Base-by-base conservation (phyloP, 2,888 invertebrate species). In the Apodemia zela region DNA sequence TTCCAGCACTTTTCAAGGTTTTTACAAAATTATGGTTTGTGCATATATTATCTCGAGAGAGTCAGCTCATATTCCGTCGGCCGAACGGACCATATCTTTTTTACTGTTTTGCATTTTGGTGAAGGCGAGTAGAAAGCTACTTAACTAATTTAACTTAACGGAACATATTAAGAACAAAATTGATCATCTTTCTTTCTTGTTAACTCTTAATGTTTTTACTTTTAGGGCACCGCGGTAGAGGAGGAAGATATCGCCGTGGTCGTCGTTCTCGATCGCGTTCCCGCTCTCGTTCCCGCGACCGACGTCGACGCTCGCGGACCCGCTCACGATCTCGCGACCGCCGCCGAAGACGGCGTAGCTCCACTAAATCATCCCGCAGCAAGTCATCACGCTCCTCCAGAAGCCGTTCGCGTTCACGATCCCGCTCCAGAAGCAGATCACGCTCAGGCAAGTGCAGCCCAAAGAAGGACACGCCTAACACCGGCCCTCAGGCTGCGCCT, bases 401-500 rank as follows among this genome's bases (percentile, higher is more conserved):
- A 69, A 77, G 77, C 67, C 77, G 73, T 82, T 87, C 85, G 67
- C 88, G 80, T 65, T 86, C 86, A 66, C 85, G 88, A 63, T 87
- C 88, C 75, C 88, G 88, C 61, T 88, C 88, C 65, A 87, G 88
- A 73, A 85, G 85, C 84, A 86, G 84, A 71, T 89, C 87, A 74
- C 89, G 90, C 76, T 90, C 92, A 92, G 92, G 92, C 92, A 92
- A 92, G 91, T 92, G 89, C 84, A 89, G 89, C 84, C 88, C 88
- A 67, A 74, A 71, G 73, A 87, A 84, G 79, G 82, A 82, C 68
- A 71, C 77, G 75, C 75, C 75, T 74, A 78, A 80, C 68, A 72
- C 76, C 70, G 80, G 77, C 72, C 80, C 78, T 71, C 84, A 80
- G 76, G 77, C 78, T 74, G 76, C 78, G 72, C 79, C 81, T 64